These are phyloP conservation scores for Phrynocephalus guinanensis DNA, from an alignment of 2,797 vertebrate genomes.

Conservation along the genomic window DNA sequence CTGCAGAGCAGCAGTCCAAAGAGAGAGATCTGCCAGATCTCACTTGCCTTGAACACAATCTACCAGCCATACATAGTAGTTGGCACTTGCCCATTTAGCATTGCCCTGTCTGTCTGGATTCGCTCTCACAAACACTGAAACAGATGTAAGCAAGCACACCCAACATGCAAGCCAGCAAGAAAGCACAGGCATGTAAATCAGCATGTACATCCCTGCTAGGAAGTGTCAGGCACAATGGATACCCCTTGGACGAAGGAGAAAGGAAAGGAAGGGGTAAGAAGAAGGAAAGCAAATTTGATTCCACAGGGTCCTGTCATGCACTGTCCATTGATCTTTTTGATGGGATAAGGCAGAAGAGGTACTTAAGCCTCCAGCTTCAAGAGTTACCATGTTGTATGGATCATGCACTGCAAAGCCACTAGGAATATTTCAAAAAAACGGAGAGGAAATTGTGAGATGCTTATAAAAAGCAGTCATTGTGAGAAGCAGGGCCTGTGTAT, in stretches of 20 bases:
- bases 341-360: too few relatives aligned
- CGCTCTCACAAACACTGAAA: too few relatives aligned
- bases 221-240: neutral
- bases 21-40: neutral
- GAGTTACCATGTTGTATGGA: neutral
- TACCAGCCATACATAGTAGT: neutral
- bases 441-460: neutral
- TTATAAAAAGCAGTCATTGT: neutral
- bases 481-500: neutral
- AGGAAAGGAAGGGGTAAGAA: too few relatives aligned
- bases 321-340: too few relatives aligned
- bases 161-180: too few relatives aligned
- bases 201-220: neutral
- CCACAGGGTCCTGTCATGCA: neutral
- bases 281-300: too few relatives aligned
- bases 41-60: neutral
- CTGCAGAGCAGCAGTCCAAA: neutral
- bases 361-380: too few relatives aligned
- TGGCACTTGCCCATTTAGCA: neutral
- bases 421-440: neutral
- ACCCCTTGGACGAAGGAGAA: too few relatives aligned
- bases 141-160: too few relatives aligned
- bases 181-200: neutral
- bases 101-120: neutral
- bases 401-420: neutral